Conservation (phyloP, 2,113 vertebrate species). For the Poecilia latipinna region DNA sequence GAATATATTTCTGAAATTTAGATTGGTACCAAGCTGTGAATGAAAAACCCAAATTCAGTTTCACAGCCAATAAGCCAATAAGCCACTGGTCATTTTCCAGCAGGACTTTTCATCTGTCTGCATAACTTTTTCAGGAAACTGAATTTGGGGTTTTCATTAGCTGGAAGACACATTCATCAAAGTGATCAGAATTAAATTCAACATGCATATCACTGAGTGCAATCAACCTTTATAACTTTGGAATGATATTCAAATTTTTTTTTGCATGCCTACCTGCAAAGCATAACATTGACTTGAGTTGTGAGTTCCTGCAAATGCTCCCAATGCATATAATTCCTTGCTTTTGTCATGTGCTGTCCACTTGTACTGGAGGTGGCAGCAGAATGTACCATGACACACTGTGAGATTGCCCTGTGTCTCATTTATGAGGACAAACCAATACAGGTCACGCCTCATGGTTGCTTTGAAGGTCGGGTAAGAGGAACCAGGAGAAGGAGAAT, state of each 20-base stretch:
- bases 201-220: too few species aligned
- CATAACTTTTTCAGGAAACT: too few species aligned
- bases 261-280: slow-evolving; percentile 83
- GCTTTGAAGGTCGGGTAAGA: slow-evolving; percentile 74
- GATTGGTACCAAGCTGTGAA: too few species aligned
- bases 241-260: background rate
- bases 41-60: too few species aligned
- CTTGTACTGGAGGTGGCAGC: slow-evolving; percentile 84
- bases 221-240: too few species aligned
- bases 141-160: too few species aligned
- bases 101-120: background rate
- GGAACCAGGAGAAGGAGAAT: background rate
- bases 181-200: too few species aligned
- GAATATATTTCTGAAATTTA: too few species aligned
- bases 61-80: too few species aligned
- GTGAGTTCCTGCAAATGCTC: slow-evolving; percentile 88
- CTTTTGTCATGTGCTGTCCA: slow-evolving; percentile 20
- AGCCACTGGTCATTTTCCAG: background rate
- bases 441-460: slow-evolving; percentile 92
- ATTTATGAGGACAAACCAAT: slow-evolving; percentile 79
- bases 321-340: slow-evolving; percentile 88
- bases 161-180: too few species aligned
- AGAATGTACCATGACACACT: slow-evolving; percentile 86
- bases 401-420: slow-evolving; percentile 73
- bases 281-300: slow-evolving; percentile 83